Percentiles rank a stretch among this genome's conserved stretches.
Conservation (phyloP, 2,888 invertebrate genomes). For the Brachynemurus nebulosus region DNA sequence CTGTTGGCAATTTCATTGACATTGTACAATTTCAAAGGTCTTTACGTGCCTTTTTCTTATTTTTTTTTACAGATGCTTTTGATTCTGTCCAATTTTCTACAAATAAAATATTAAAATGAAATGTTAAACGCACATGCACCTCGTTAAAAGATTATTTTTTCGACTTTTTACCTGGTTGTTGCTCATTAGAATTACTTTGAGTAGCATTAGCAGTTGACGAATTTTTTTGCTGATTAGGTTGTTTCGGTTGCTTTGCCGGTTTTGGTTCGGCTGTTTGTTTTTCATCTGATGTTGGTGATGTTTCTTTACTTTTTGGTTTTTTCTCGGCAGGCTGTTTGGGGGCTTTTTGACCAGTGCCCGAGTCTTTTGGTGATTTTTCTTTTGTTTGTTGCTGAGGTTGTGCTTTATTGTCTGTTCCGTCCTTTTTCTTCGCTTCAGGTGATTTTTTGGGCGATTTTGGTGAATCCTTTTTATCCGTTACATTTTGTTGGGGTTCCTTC, state of each 20-base stretch:
- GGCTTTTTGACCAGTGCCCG: not conserved
- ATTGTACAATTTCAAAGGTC: conserved; percentile 3
- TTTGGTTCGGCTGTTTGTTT: not conserved
- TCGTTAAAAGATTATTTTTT: not conserved
- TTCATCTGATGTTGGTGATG: not conserved
- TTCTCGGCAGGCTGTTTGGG: not conserved
- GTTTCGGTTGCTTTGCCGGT: not conserved
- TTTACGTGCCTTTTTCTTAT: conserved; percentile 3
- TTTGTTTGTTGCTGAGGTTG: not conserved
- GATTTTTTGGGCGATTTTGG: not conserved
- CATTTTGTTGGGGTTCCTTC: too few species aligned
- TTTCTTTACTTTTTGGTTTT: conserved; percentile 1
- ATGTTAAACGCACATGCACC: too few species aligned
- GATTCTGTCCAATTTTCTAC: not conserved
- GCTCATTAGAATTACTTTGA: not conserved
- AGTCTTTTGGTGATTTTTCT: not conserved
- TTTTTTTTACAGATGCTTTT: not conserved
- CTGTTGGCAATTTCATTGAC: too few species aligned
- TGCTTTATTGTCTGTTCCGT: not conserved
- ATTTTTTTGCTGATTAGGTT: not conserved
- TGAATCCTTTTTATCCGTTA: not conserved
- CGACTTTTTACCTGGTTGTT: not conserved
- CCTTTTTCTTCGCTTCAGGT: not conserved
- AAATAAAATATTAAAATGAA: too few species aligned
- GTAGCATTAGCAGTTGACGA: not conserved